phyloP scores from a whole-genome alignment of 2,797 vertebrate genomes.

The Tinamus major region DNA sequence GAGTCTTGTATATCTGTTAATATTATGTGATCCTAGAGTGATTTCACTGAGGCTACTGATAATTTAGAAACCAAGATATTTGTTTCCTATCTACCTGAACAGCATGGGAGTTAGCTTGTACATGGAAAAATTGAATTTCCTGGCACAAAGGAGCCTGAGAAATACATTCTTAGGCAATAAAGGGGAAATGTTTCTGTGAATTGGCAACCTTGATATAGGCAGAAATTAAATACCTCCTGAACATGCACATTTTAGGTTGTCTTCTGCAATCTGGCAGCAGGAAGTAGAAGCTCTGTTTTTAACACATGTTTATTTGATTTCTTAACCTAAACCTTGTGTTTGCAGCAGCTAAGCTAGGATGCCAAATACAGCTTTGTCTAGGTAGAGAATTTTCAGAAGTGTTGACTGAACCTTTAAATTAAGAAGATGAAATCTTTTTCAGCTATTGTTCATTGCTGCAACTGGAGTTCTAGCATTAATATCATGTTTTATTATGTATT shows the following conservation, averaged over 20 bases:
- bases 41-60: neutral
- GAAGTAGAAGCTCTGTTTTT: neutral
- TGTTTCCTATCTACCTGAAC: neutral
- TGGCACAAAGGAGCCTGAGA: neutral
- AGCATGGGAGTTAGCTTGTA: neutral
- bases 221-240: neutral
- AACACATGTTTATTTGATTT: neutral
- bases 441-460: neutral
- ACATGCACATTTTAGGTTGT: neutral
- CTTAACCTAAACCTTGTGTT: neutral
- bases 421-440: neutral
- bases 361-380: neutral
- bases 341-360: neutral
- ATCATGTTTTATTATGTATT: conserved; percentile 4
- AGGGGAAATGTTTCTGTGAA: rapidly evolving
- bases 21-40: neutral
- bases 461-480: conserved; percentile 15
- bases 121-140: neutral
- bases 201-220: neutral
- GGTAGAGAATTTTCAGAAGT: neutral
- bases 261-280: neutral
- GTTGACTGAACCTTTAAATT: neutral
- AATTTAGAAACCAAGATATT: neutral
- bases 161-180: neutral
- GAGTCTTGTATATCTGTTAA: neutral